phyloP scores from a whole-genome alignment of 1,140 invertebrate genomes.

The Polyergus mexicanus region DNA sequence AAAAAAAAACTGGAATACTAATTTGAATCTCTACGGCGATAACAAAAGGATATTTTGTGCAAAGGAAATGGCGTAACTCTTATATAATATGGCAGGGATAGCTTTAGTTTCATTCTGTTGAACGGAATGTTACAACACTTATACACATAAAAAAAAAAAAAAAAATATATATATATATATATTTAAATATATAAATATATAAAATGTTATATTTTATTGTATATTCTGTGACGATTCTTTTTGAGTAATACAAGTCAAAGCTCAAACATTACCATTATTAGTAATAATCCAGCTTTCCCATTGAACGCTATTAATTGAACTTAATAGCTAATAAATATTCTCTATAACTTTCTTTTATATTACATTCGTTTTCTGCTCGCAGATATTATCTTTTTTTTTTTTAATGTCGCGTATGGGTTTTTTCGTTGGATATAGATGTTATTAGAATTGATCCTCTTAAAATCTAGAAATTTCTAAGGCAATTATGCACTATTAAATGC shows the following conservation, averaged over 20 bases:
- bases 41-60: background rate
- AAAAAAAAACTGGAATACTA: background rate
- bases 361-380: background rate
- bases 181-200: background rate
- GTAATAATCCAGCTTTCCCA: conserved; percentile 5
- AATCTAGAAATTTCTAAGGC: background rate
- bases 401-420: background rate
- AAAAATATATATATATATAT: background rate
- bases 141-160: background rate
- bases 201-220: conserved; percentile 1
- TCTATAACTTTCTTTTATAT: background rate
- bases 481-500: conserved; percentile 26
- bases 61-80: background rate
- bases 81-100: background rate
- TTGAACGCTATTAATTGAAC: background rate
- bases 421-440: background rate
- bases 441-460: conserved; percentile 4
- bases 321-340: background rate
- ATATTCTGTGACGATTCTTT: background rate
- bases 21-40: background rate
- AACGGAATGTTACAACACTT: background rate
- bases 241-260: conserved; percentile 20
- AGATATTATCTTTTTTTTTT: background rate
- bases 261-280: background rate
- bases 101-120: conserved; percentile 16